Evolutionary conservation across 2,113 vertebrate genomes (phyloP).

Genomic region (Catharus bicknelli): DNA sequence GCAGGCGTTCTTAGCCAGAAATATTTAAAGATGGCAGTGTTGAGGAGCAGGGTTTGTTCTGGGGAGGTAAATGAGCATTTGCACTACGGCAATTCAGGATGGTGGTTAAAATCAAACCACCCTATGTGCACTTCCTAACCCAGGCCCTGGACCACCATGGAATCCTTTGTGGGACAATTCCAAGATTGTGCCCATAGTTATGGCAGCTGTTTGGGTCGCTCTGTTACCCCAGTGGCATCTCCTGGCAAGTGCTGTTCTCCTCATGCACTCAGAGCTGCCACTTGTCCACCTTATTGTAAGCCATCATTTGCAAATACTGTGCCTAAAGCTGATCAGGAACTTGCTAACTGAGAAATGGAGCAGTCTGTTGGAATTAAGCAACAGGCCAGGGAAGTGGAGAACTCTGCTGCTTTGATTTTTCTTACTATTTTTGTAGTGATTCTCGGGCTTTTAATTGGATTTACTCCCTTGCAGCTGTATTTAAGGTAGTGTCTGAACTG

Average conservation of each 20-base stretch:
- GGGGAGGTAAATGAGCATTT: rapidly evolving
- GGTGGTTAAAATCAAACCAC: neutral
- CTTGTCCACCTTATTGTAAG: neutral
- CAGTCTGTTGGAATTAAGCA: neutral
- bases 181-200: neutral
- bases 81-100: neutral
- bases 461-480: neutral
- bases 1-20: constrained; percentile 60
- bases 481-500: constrained; percentile 13
- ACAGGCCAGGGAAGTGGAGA: neutral
- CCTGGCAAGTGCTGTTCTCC: neutral
- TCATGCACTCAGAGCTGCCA: neutral
- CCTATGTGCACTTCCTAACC: rapidly evolving
- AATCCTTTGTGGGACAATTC: neutral
- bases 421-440: constrained; percentile 1
- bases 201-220: neutral
- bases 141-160: neutral
- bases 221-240: neutral
- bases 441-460: constrained; percentile 11
- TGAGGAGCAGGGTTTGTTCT: neutral
- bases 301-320: neutral
- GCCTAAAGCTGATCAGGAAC: neutral
- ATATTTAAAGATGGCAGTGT: constrained; percentile 67
- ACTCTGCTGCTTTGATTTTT: neutral
- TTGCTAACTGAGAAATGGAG: neutral